Percentiles rank a stretch among this genome's conserved stretches.
These are phyloP conservation scores for Clanis bilineata DNA, from an alignment of 2,888 invertebrate genomes.

Conservation along the genomic window DNA sequence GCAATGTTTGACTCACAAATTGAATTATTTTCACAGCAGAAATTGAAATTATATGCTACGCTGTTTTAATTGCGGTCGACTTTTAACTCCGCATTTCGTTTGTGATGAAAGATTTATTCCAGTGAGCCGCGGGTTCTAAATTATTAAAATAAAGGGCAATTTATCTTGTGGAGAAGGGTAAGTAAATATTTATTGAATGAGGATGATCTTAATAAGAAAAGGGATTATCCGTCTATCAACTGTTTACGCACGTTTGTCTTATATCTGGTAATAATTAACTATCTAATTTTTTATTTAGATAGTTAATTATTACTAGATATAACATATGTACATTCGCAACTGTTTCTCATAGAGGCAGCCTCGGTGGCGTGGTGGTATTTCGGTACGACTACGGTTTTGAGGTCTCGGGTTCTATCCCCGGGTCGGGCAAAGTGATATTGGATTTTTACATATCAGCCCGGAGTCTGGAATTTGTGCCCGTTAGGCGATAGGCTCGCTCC, in stretches of 20 bases:
- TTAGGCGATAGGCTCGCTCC: too few relatives aligned
- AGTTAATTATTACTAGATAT: too few relatives aligned
- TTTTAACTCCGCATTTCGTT: neutral
- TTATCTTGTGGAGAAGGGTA: neutral
- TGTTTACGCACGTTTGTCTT: neutral
- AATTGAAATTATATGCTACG: conserved; percentile 1
- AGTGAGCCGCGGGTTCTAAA: neutral
- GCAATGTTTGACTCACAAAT: neutral
- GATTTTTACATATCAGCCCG: too few relatives aligned
- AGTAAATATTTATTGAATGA: neutral
- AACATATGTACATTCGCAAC: too few relatives aligned
- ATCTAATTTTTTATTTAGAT: too few relatives aligned
- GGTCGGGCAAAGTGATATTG: too few relatives aligned
- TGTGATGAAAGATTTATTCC: neutral
- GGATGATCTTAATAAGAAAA: neutral
- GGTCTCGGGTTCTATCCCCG: too few relatives aligned
- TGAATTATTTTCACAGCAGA: conserved; percentile 7
- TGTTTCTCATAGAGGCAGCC: too few relatives aligned
- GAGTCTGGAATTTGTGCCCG: too few relatives aligned
- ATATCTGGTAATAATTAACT: neutral
- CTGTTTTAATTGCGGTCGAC: neutral
- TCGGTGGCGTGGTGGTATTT: too few relatives aligned
- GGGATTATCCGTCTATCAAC: neutral
- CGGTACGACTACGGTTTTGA: too few relatives aligned
- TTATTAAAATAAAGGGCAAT: neutral